Evolutionary conservation across 1,140 invertebrate genomes (phyloP).

Genomic region (Phenacoccus solenopsis): DNA sequence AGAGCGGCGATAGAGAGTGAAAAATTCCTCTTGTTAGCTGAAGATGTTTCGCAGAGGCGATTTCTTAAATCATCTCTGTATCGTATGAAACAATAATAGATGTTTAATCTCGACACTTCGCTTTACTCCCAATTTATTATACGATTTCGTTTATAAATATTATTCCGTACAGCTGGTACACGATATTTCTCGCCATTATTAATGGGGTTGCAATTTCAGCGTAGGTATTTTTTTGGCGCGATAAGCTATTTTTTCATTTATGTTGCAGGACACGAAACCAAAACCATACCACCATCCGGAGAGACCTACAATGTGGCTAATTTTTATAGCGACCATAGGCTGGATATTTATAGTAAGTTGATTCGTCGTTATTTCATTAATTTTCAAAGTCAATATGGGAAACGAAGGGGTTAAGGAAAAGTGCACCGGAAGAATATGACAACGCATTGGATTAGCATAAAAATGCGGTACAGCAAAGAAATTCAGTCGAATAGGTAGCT

Average conservation of each 20-base stretch:
- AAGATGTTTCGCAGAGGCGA: background rate
- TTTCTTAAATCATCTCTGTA: background rate
- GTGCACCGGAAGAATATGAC: background rate
- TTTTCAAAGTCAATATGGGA: no score
- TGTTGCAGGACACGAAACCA: background rate
- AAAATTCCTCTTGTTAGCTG: no score
- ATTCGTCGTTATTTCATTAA: background rate
- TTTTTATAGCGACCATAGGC: background rate
- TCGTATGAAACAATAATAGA: background rate
- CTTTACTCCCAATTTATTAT: background rate
- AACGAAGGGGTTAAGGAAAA: no score
- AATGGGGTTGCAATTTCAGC: no score
- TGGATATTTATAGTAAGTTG: constrained; percentile 11
- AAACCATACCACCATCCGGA: background rate
- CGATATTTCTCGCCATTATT: no score
- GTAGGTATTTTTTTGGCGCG: no score
- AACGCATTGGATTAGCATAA: background rate
- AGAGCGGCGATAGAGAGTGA: background rate
- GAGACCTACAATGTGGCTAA: background rate
- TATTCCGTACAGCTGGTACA: background rate
- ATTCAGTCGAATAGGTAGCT: constrained; percentile 1
- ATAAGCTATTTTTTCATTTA: no score
- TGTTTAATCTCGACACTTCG: background rate
- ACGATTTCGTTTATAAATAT: background rate
- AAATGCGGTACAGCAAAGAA: constrained; percentile 5